Evolutionary conservation across 2,113 vertebrate species (phyloP).

Genomic region (Pleuronectes platessa): DNA sequence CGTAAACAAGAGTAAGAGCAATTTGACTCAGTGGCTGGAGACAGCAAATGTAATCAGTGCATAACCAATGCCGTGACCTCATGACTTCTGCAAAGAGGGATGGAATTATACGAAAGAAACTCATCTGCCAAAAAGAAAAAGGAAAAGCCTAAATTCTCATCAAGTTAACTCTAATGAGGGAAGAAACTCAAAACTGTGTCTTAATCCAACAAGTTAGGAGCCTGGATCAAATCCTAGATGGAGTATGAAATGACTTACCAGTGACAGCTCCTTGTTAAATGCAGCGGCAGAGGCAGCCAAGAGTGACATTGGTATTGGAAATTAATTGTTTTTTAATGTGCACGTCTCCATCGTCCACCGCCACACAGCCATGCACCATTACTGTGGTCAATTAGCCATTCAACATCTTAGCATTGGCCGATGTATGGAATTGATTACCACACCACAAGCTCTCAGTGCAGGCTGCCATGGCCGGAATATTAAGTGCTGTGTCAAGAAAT

Average conservation of each 20-base stretch:
- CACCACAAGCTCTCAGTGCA: constrained; percentile 62
- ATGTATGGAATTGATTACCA: constrained; percentile 75
- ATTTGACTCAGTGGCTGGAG: constrained; percentile 30
- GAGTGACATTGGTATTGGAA: constrained; percentile 79
- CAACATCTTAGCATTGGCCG: constrained; percentile 69
- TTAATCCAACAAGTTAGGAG: constrained; percentile 17
- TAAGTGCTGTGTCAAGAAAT: constrained; percentile 51
- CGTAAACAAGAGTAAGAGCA: constrained; percentile 36
- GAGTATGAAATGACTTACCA: constrained; percentile 80
- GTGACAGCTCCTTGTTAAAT: constrained; percentile 79
- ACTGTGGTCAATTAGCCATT: constrained; percentile 83
- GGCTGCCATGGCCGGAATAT: constrained; percentile 69
- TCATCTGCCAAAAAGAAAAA: not conserved
- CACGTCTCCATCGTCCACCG: constrained; percentile 72
- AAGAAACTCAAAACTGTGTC: not conserved
- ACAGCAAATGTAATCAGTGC: constrained; percentile 35
- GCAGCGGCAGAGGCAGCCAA: constrained; percentile 69
- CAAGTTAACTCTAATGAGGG: not conserved
- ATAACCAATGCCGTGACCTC: constrained; percentile 28
- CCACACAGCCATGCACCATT: constrained; percentile 77
- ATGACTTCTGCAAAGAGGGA: constrained; percentile 11
- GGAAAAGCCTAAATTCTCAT: not conserved
- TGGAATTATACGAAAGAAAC: not conserved
- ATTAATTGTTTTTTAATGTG: constrained; percentile 85
- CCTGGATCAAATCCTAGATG: constrained; percentile 65